Evolutionary conservation across 2,888 invertebrate species (phyloP).

Genomic region (Drosophila quinaria): DNA sequence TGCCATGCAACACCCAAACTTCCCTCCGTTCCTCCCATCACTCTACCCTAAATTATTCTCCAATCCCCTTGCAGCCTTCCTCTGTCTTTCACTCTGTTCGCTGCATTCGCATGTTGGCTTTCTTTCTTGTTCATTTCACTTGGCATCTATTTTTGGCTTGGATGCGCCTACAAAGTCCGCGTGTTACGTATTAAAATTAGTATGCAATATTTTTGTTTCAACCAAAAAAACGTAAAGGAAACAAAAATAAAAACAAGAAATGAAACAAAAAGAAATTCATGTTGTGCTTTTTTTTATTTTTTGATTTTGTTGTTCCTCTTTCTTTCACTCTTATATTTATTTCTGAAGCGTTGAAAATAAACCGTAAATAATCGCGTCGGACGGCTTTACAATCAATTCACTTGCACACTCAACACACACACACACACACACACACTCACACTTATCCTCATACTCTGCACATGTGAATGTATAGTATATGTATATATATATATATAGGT

Average conservation of each 20-base stretch:
- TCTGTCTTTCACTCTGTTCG: constrained; percentile 1
- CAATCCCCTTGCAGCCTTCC: background rate
- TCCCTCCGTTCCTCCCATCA: background rate
- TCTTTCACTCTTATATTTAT: constrained; percentile 59
- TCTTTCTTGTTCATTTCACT: constrained; percentile 62
- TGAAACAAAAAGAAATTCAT: constrained; percentile 51
- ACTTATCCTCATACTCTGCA: background rate
- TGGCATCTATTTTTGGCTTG: constrained; percentile 61
- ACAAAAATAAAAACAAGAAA: constrained; percentile 14
- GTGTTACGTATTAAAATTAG: constrained; percentile 81
- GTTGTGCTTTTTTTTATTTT: constrained; percentile 52
- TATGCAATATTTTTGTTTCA: constrained; percentile 79
- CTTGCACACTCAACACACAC: constrained; percentile 62
- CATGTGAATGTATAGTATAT: constrained; percentile 3
- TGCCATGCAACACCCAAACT: constrained; percentile 44
- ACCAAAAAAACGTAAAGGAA: constrained; percentile 5
- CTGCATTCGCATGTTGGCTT: constrained; percentile 44
- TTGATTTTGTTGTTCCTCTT: constrained; percentile 14
- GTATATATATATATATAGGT: constrained; percentile 25
- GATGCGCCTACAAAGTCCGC: constrained; percentile 75
- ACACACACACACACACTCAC: constrained; percentile 43
- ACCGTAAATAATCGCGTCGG: constrained; percentile 79
- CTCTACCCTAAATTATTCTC: background rate
- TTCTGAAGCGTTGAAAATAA: constrained; percentile 81
- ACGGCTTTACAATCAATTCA: constrained; percentile 77